These are phyloP conservation scores for Achlya flavicornis DNA, from an alignment of 2,888 invertebrate genomes.

Conservation along the genomic window DNA sequence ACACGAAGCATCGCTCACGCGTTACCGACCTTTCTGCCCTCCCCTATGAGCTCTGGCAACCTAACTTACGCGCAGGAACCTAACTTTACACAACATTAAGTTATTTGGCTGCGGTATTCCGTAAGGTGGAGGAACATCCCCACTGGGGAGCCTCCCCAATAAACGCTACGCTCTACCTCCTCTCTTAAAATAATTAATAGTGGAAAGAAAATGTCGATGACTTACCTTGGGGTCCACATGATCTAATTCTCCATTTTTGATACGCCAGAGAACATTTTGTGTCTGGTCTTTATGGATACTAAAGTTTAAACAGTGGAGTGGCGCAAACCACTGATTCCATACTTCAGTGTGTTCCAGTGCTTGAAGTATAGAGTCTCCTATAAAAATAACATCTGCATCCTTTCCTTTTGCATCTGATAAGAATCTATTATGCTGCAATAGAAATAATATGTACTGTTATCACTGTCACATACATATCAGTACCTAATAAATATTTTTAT, in stretches of 20 bases:
- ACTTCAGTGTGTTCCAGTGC: constrained; percentile 92
- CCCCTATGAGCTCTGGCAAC: too few species aligned
- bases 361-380: constrained; percentile 95
- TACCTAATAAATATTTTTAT: too few species aligned
- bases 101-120: too few species aligned
- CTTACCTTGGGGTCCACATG: constrained; percentile 93
- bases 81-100: too few species aligned
- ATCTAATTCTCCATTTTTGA: constrained; percentile 95
- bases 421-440: constrained; percentile 92
- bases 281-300: constrained; percentile 95
- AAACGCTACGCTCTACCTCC: too few species aligned
- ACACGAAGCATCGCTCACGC: too few species aligned
- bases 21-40: too few species aligned
- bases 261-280: constrained; percentile 95
- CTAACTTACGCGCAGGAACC: too few species aligned
- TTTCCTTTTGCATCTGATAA: constrained; percentile 93
- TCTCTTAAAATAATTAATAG: too few species aligned
- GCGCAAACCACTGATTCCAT: constrained; percentile 96
- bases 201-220: constrained; percentile 11
- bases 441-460: constrained; percentile 22
- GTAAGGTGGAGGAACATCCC: too few species aligned
- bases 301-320: constrained; percentile 95
- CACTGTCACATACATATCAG: neutral
- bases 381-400: constrained; percentile 96
- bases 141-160: too few species aligned